A percentile compares a stretch with the other conserved stretches of the same genome.
Conservation (phyloP, 2,113 vertebrate genomes). For the Barbus barbus region DNA sequence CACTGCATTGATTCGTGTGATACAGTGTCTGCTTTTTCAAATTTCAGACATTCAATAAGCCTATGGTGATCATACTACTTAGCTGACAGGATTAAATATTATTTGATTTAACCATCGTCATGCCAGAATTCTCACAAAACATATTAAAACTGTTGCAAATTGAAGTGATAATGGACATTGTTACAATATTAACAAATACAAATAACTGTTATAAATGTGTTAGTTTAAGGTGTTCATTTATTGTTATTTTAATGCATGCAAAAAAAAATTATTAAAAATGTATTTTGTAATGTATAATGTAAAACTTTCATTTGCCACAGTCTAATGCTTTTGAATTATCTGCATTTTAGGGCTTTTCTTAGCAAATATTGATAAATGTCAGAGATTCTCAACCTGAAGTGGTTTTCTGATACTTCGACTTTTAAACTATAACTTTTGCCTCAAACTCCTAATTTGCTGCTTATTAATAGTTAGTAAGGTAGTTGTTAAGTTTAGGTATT, state of each 20-base stretch:
- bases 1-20: constrained; percentile 30
- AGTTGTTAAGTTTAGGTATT: too few relatives aligned
- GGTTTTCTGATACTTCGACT: neutral
- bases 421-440: too few relatives aligned
- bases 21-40: constrained; percentile 26
- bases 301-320: too few relatives aligned
- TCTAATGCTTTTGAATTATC: neutral
- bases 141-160: neutral
- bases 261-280: too few relatives aligned
- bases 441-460: too few relatives aligned
- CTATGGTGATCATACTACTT: constrained; percentile 5
- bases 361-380: neutral
- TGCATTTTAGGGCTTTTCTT: neutral
- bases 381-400: neutral
- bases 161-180: neutral
- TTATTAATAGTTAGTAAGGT: too few relatives aligned
- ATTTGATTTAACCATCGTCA: neutral
- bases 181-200: neutral
- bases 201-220: neutral
- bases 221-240: neutral
- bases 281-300: too few relatives aligned
- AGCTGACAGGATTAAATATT: neutral
- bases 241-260: neutral
- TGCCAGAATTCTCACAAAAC: neutral
- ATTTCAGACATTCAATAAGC: constrained; percentile 10